Percentiles rank a stretch among this genome's conserved stretches.
These are phyloP conservation scores for Albula goreensis DNA, from an alignment of 2,113 vertebrate species.

Conservation along the genomic window DNA sequence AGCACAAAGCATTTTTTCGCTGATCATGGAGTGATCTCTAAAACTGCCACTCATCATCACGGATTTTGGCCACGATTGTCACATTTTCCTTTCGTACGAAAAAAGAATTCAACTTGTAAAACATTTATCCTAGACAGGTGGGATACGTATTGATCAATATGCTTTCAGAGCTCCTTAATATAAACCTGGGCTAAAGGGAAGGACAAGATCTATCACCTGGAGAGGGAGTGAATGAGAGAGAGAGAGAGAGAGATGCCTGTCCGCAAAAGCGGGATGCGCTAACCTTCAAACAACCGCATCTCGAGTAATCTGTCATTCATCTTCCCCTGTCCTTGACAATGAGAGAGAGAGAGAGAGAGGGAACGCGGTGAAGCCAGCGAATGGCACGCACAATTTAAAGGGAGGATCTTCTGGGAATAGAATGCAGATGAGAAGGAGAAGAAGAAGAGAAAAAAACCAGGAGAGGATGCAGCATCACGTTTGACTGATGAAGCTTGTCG, in stretches of 20 bases:
- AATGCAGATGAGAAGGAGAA: constrained; percentile 30
- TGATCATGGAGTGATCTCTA: background rate
- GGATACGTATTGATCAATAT: background rate
- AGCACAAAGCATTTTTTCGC: background rate
- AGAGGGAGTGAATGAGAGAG: background rate
- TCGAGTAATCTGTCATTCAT: constrained; percentile 12
- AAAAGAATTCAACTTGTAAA: background rate
- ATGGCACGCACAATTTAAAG: constrained; percentile 22
- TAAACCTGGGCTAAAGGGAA: background rate
- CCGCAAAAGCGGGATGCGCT: constrained; percentile 5
- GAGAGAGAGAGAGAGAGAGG: background rate
- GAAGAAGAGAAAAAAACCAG: background rate
- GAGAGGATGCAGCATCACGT: constrained; percentile 47
- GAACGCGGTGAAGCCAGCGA: constrained; percentile 27
- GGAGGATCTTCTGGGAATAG: constrained; percentile 18
- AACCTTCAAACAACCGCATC: constrained; percentile 36
- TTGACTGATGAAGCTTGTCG: constrained; percentile 37
- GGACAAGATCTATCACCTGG: constrained; percentile 9
- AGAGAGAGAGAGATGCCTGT: background rate
- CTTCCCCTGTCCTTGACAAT: constrained; percentile 32
- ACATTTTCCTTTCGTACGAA: background rate
- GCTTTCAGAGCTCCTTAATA: background rate
- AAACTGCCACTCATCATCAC: background rate
- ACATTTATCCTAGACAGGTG: background rate
- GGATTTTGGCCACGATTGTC: background rate